A percentile compares a stretch with the other conserved stretches of the same genome.
Conservation (phyloP, 2,113 vertebrate genomes). For the Rissa tridactyla region DNA sequence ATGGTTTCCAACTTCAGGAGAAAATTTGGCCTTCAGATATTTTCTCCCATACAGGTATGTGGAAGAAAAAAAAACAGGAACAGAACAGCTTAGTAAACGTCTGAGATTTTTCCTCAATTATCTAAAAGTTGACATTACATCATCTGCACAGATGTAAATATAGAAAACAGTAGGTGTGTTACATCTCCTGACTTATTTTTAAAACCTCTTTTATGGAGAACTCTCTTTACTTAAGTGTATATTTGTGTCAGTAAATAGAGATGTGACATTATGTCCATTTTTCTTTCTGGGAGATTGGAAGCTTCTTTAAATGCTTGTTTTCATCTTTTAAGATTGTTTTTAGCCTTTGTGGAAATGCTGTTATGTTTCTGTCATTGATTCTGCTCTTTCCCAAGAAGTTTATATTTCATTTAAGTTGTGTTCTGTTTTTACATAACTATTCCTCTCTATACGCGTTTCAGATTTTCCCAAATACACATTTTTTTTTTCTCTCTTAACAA, state of each 20-base stretch:
- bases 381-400: neutral
- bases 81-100: neutral
- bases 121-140: conserved; percentile 15
- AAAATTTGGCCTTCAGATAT: neutral
- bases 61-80: neutral
- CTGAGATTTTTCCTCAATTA: neutral
- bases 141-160: conserved; percentile 37
- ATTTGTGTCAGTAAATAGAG: neutral
- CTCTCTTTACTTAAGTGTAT: neutral
- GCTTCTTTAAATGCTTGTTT: neutral
- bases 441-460: accelerated
- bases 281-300: neutral
- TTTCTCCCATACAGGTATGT: neutral
- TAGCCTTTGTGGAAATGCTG: neutral
- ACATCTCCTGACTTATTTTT: neutral
- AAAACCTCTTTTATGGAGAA: neutral
- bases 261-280: neutral
- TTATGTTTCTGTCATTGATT: neutral
- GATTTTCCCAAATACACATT: accelerated
- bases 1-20: neutral
- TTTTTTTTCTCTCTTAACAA: neutral
- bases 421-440: neutral
- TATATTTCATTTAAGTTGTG: neutral
- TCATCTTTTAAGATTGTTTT: neutral
- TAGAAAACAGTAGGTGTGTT: conserved; percentile 47